Conservation (phyloP, 2,888 invertebrate species). For the Tuta absoluta region DNA sequence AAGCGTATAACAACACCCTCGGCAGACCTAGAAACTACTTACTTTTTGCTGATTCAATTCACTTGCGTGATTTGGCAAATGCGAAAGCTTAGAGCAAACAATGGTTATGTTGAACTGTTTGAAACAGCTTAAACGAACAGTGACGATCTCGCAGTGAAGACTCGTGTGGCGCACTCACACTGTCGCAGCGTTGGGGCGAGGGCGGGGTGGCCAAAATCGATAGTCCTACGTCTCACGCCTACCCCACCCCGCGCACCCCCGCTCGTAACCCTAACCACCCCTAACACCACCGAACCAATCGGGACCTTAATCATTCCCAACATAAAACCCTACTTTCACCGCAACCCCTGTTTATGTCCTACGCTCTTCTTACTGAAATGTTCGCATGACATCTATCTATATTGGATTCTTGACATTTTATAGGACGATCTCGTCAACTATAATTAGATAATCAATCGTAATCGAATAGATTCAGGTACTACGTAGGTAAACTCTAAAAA, state of each 20-base stretch:
- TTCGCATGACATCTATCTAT: slow-evolving; percentile 22
- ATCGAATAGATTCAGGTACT: slow-evolving; percentile 10
- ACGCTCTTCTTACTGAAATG: slow-evolving; percentile 17
- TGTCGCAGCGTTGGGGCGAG: slow-evolving; percentile 74
- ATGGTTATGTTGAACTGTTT: slow-evolving; percentile 65
- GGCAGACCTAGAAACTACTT: neutral
- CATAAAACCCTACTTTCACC: slow-evolving; percentile 64
- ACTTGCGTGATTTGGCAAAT: slow-evolving; percentile 47
- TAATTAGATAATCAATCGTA: slow-evolving; percentile 11
- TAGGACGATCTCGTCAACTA: slow-evolving; percentile 37
- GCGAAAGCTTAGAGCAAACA: slow-evolving; percentile 52
- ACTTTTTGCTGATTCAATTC: slow-evolving; percentile 33
- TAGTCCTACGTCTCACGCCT: slow-evolving; percentile 74
- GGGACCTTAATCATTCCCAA: slow-evolving; percentile 64
- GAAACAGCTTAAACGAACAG: slow-evolving; percentile 54
- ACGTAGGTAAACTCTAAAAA: neutral
- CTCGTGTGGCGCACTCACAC: slow-evolving; percentile 74
- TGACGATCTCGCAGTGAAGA: slow-evolving; percentile 61
- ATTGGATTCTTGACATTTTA: slow-evolving; percentile 18
- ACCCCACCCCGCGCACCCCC: slow-evolving; percentile 57
- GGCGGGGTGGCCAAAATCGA: slow-evolving; percentile 79
- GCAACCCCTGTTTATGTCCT: slow-evolving; percentile 10
- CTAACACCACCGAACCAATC: slow-evolving; percentile 70
- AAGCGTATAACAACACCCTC: neutral
- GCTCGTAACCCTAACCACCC: slow-evolving; percentile 75